Conservation (phyloP, 2,113 vertebrate species). For the Leiothrix lutea region DNA sequence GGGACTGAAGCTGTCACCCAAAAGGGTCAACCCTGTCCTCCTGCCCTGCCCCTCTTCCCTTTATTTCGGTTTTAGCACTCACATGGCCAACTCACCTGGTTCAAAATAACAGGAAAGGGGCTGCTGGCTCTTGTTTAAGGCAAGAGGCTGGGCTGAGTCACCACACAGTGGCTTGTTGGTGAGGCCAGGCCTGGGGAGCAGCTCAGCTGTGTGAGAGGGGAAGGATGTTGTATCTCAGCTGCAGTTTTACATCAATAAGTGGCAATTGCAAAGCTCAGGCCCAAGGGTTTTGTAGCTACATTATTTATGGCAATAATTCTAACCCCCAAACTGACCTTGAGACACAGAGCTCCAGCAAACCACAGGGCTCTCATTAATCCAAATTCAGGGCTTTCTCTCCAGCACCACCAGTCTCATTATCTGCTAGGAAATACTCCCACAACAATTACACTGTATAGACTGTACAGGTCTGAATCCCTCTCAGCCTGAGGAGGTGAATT, state of each 20-base stretch:
- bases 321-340: constrained; percentile 55
- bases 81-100: neutral
- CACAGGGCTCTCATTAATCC: constrained; percentile 30
- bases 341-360: constrained; percentile 36
- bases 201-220: neutral
- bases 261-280: neutral
- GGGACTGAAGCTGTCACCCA: neutral
- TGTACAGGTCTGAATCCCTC: neutral
- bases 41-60: neutral
- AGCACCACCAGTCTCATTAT: neutral
- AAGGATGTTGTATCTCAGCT: neutral
- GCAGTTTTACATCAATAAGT: neutral
- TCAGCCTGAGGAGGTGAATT: neutral
- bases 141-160: neutral
- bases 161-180: fast-evolving
- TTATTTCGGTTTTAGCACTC: neutral
- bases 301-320: constrained; percentile 53
- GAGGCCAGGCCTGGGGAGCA: neutral
- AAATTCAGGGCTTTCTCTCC: neutral
- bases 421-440: constrained; percentile 14
- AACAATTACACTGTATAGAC: neutral
- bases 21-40: neutral
- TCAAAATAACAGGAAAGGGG: neutral
- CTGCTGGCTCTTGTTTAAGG: neutral
- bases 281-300: constrained; percentile 46